A percentile compares a stretch with the other conserved stretches of the same genome.
Conservation (phyloP, 2,797 vertebrate genomes). For the Clarias fuscus region DNA sequence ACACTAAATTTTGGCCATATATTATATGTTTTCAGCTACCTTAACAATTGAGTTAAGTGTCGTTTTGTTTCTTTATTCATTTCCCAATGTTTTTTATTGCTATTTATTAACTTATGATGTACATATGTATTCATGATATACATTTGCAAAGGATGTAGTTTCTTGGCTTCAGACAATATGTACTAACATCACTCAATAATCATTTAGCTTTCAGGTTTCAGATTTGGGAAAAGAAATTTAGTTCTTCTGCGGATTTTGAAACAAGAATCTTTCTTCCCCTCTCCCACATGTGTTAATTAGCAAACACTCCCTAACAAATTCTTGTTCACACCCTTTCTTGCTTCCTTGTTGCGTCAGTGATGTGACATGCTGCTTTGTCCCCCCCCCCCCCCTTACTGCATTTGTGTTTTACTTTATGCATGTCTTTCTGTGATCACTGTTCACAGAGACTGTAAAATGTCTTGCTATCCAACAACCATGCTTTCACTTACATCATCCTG, state of each 20-base stretch:
- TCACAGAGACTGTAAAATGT: constrained; percentile 74
- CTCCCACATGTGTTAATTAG: constrained; percentile 72
- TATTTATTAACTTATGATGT: too few relatives aligned
- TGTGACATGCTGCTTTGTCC: constrained; percentile 61
- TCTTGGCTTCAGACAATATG: neutral
- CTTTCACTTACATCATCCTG: constrained; percentile 49
- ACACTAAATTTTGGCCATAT: neutral
- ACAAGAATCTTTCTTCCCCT: constrained; percentile 54
- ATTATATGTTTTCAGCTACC: neutral
- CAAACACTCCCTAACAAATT: constrained; percentile 58
- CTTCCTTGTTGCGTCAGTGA: constrained; percentile 78
- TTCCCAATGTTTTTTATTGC: neutral
- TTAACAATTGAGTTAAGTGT: neutral
- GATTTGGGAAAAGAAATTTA: neutral
- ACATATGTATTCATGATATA: neutral
- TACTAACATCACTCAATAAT: constrained; percentile 5
- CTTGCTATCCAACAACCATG: constrained; percentile 57
- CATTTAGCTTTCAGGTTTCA: constrained; percentile 23
- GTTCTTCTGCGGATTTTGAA: constrained; percentile 31
- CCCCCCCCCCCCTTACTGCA: constrained; percentile 53
- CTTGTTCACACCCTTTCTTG: constrained; percentile 63
- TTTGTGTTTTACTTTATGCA: constrained; percentile 72
- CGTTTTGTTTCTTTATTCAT: neutral
- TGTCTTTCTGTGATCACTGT: constrained; percentile 73
- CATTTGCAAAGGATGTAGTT: constrained; percentile 28